Conservation (phyloP, 2,888 invertebrate genomes). For the Chrysolina oricalcia region DNA sequence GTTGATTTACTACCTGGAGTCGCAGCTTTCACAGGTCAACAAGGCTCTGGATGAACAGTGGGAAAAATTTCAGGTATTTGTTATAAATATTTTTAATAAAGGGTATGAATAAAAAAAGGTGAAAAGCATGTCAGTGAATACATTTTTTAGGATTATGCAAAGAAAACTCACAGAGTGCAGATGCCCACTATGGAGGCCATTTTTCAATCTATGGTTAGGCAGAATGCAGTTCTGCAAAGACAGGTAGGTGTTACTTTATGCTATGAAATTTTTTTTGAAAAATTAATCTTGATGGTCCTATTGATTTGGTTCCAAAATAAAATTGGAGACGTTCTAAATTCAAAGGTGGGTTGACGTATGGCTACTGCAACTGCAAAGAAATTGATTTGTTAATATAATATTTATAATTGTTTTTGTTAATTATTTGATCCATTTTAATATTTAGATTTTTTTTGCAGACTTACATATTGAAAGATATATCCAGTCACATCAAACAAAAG, state of each 20-base stretch:
- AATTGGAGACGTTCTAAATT: too few species aligned
- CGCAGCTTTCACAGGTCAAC: conserved; percentile 82
- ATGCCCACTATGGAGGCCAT: conserved; percentile 84
- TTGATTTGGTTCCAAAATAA: too few species aligned
- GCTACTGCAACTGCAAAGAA: too few species aligned
- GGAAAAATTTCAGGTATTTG: conserved; percentile 75
- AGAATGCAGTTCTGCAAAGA: conserved; percentile 79
- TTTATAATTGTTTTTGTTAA: not conserved
- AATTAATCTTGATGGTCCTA: too few species aligned
- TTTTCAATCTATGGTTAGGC: conserved; percentile 85
- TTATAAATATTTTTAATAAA: not conserved
- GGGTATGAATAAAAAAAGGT: too few species aligned
- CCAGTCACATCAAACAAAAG: conserved; percentile 66
- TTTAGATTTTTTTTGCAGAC: conserved; percentile 53
- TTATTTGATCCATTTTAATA: not conserved
- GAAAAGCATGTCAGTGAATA: not conserved
- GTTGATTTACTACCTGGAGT: conserved; percentile 82
- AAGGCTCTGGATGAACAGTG: conserved; percentile 85
- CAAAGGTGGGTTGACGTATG: too few species aligned
- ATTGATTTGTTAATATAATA: too few species aligned
- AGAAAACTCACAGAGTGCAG: conserved; percentile 74
- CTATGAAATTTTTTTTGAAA: too few species aligned
- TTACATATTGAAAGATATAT: conserved; percentile 68
- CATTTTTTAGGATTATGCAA: conserved; percentile 69
- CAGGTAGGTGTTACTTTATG: conserved; percentile 67